Percentiles rank a stretch among this genome's conserved stretches.
Conservation (phyloP, 2,888 invertebrate genomes). For the Caenorhabditis afra region DNA sequence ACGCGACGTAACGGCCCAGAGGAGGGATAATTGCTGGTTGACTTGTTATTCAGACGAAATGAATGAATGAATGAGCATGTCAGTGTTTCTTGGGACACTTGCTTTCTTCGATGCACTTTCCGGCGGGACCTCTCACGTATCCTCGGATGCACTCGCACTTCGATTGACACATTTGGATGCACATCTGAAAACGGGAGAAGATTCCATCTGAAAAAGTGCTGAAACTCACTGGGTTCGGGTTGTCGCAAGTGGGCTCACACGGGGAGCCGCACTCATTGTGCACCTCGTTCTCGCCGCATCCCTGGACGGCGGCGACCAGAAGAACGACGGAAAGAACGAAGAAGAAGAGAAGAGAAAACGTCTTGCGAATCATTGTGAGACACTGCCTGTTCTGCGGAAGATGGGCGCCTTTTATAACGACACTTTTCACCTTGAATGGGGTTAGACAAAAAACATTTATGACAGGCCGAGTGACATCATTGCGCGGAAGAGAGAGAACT, state of each 20-base stretch:
- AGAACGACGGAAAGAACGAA: too few species aligned
- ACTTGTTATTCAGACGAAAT: too few species aligned
- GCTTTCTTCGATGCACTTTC: slow-evolving; percentile 27
- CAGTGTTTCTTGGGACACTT: slow-evolving; percentile 21
- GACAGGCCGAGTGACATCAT: too few species aligned
- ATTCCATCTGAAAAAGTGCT: background rate
- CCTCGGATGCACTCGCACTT: slow-evolving; percentile 38
- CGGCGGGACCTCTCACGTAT: slow-evolving; percentile 29
- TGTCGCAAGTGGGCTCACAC: slow-evolving; percentile 36
- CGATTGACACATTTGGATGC: slow-evolving; percentile 36
- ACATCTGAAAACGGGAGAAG: slow-evolving; percentile 11
- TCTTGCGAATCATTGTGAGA: too few species aligned
- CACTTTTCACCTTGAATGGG: too few species aligned
- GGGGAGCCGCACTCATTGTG: slow-evolving; percentile 31
- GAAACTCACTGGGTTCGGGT: slow-evolving; percentile 26
- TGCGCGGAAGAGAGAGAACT: too few species aligned
- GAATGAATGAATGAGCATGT: too few species aligned
- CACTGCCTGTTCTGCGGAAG: too few species aligned
- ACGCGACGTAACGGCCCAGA: background rate
- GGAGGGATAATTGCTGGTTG: too few species aligned
- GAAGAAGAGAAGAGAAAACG: too few species aligned
- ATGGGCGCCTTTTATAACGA: too few species aligned
- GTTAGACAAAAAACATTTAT: too few species aligned
- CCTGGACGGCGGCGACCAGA: background rate
- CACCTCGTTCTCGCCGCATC: slow-evolving; percentile 29